These are phyloP conservation scores for Ophonus ardosiacus DNA, from an alignment of 2,888 invertebrate species.

Conservation along the genomic window DNA sequence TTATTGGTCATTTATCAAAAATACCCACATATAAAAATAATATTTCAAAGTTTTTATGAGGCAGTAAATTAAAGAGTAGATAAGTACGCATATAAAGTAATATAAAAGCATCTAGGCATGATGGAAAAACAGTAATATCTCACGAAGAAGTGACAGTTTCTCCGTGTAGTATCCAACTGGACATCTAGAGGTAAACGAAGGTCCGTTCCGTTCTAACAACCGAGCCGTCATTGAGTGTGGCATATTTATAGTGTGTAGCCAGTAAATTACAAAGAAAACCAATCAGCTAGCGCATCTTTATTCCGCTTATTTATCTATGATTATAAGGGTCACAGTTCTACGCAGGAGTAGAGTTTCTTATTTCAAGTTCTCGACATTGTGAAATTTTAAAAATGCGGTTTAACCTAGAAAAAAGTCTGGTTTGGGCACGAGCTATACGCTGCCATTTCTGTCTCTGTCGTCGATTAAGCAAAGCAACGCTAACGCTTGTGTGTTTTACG, in stretches of 20 bases:
- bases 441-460: slow-evolving; percentile 65
- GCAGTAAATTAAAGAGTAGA: slow-evolving; percentile 41
- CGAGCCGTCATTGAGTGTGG: slow-evolving; percentile 56
- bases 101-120: slow-evolving; percentile 41
- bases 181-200: slow-evolving; percentile 50
- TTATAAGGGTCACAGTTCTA: slow-evolving; percentile 44
- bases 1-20: slow-evolving; percentile 15
- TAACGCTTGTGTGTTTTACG: slow-evolving; percentile 30
- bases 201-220: slow-evolving; percentile 21
- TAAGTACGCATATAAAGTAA: slow-evolving; percentile 38
- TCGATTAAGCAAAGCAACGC: background rate
- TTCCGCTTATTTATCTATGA: slow-evolving; percentile 27
- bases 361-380: slow-evolving; percentile 69
- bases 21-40: slow-evolving; percentile 22
- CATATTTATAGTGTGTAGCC: slow-evolving; percentile 62
- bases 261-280: slow-evolving; percentile 62
- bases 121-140: slow-evolving; percentile 47
- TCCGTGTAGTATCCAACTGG: slow-evolving; percentile 35
- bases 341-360: slow-evolving; percentile 65
- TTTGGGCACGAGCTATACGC: slow-evolving; percentile 66
- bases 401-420: slow-evolving; percentile 70
- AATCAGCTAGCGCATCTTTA: slow-evolving; percentile 57
- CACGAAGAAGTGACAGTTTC: slow-evolving; percentile 35
- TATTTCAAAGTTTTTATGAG: slow-evolving; percentile 35
- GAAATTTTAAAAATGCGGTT: slow-evolving; percentile 71